Conservation (phyloP, 2,113 vertebrate species). For the Lepus europaeus region DNA sequence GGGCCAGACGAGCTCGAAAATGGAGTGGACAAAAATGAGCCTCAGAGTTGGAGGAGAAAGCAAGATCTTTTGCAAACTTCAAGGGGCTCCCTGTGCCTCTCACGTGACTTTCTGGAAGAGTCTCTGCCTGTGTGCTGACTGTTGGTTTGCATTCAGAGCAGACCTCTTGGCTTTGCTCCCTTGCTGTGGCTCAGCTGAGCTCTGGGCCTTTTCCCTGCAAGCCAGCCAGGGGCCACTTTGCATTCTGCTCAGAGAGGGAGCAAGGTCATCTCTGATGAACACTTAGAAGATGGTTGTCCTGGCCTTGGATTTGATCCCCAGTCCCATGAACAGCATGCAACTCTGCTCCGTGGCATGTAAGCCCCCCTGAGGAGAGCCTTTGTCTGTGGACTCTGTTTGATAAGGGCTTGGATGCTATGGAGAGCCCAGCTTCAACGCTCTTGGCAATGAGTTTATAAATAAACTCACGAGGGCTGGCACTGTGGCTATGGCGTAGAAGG, state of each 20-base stretch:
- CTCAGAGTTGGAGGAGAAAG: not conserved
- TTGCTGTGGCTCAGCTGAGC: not conserved
- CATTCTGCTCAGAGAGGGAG: rapidly evolving
- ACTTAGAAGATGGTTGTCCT: not conserved
- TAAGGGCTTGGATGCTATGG: not conserved
- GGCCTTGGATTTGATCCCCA: not conserved
- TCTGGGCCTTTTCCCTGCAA: no score
- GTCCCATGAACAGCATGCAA: rapidly evolving
- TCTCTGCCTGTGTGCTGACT: not conserved
- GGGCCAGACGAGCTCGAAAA: not conserved
- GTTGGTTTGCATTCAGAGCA: rapidly evolving
- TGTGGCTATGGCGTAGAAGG: no score
- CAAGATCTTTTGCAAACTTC: no score
- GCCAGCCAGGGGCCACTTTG: not conserved
- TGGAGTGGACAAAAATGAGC: not conserved
- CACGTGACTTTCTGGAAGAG: rapidly evolving
- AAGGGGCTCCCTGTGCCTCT: no score
- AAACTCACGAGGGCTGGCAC: no score
- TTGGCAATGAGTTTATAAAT: not conserved
- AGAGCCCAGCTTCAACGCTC: not conserved
- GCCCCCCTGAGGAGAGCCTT: not conserved
- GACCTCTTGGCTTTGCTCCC: not conserved
- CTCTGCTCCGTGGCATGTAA: rapidly evolving
- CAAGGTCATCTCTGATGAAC: rapidly evolving
- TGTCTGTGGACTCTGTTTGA: rapidly evolving